These are phyloP conservation scores for Radopholus similis DNA, from an alignment of 1,140 invertebrate genomes.

Conservation along the genomic window DNA sequence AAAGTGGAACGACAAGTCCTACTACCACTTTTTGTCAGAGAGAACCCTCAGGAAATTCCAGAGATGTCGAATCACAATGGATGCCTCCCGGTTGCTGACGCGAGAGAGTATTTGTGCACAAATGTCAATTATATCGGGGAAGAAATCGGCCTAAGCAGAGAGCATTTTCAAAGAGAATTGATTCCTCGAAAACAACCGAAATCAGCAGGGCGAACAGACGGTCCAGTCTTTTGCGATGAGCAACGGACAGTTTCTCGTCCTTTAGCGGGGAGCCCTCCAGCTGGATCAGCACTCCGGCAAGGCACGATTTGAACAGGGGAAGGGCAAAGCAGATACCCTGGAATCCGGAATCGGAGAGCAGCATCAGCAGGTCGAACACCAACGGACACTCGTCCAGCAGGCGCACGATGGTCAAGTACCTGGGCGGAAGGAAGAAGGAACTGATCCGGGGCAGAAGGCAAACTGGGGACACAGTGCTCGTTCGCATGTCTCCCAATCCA, in stretches of 20 bases:
- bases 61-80: slow-evolving; percentile 11
- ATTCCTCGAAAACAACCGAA: background rate
- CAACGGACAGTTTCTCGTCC: background rate
- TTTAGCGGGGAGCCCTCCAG: slow-evolving; percentile 13
- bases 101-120: slow-evolving; percentile 5
- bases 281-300: slow-evolving; percentile 9
- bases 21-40: background rate
- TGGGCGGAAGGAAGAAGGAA: background rate
- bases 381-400: slow-evolving; percentile 3
- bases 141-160: slow-evolving; percentile 7
- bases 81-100: slow-evolving; percentile 8
- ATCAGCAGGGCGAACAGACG: slow-evolving; percentile 14
- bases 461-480: slow-evolving; percentile 16
- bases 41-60: slow-evolving; percentile 24
- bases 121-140: slow-evolving; percentile 7
- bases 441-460: background rate
- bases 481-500: slow-evolving; percentile 10
- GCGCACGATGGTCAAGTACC: background rate
- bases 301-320: slow-evolving; percentile 13
- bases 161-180: background rate
- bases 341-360: slow-evolving; percentile 14
- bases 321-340: slow-evolving; percentile 13
- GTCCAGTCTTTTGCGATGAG: background rate
- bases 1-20: background rate
- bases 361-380: slow-evolving; percentile 17